A percentile compares a stretch with the other conserved stretches of the same genome.
Conservation (phyloP, 2,888 invertebrate species). For the Dendrolimus pini region DNA sequence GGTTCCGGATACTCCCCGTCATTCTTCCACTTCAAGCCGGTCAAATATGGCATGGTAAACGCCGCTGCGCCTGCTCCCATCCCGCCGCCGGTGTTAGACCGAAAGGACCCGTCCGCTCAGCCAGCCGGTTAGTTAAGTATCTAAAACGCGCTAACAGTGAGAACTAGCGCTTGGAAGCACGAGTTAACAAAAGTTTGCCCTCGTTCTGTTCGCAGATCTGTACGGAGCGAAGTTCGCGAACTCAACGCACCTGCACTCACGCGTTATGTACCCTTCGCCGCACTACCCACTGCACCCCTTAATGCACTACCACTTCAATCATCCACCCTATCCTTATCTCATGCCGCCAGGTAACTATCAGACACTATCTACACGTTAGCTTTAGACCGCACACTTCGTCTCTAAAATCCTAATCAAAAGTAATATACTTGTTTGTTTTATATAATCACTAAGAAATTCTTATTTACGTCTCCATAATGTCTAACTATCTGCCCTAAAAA, state of each 20-base stretch:
- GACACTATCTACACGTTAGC: not conserved
- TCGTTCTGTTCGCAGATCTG: slow-evolving; percentile 66
- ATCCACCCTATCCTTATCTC: slow-evolving; percentile 65
- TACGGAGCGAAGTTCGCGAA: slow-evolving; percentile 63
- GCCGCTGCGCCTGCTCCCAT: slow-evolving; percentile 53
- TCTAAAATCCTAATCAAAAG: not conserved
- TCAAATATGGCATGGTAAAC: slow-evolving; percentile 85
- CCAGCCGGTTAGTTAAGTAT: slow-evolving; percentile 77
- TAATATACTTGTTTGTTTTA: too few species aligned
- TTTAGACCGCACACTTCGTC: slow-evolving; percentile 11
- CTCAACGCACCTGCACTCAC: slow-evolving; percentile 65
- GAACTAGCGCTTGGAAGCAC: slow-evolving; percentile 59
- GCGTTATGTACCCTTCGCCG: slow-evolving; percentile 65
- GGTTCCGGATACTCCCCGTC: slow-evolving; percentile 93
- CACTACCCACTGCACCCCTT: slow-evolving; percentile 70
- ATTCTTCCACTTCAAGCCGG: slow-evolving; percentile 95
- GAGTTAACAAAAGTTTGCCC: slow-evolving; percentile 39
- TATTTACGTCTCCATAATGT: too few species aligned
- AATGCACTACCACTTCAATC: slow-evolving; percentile 70
- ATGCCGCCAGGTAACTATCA: slow-evolving; percentile 65
- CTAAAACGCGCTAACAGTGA: slow-evolving; percentile 66
- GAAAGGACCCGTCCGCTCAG: slow-evolving; percentile 74
- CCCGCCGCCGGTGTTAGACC: slow-evolving; percentile 65
- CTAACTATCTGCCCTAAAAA: too few species aligned
- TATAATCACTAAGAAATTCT: too few species aligned